Conservation (phyloP, 2,888 invertebrate species). For the Torymus aiolomorphi region DNA sequence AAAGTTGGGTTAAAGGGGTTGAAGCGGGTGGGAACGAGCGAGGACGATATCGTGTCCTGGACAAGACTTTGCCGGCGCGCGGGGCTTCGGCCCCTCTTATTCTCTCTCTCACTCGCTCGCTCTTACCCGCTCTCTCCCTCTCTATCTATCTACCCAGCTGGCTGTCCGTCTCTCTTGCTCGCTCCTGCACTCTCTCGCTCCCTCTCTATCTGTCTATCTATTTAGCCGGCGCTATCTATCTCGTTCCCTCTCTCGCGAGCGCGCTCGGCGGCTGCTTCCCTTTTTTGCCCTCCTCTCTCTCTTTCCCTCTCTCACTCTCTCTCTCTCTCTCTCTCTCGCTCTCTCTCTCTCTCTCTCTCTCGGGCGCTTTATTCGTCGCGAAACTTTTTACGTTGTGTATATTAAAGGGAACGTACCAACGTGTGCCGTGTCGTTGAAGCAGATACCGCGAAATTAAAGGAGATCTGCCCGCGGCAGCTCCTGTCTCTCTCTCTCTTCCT, state of each 20-base stretch:
- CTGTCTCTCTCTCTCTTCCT: background rate
- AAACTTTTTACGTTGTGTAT: conserved; percentile 74
- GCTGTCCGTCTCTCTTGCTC: conserved; percentile 26
- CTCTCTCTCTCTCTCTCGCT: conserved; percentile 52
- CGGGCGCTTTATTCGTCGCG: conserved; percentile 72
- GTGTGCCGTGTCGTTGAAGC: conserved; percentile 67
- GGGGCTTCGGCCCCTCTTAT: conserved; percentile 46
- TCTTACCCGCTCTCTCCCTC: background rate
- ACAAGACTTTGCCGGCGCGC: conserved; percentile 38
- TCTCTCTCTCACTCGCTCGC: conserved; percentile 8
- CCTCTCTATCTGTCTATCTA: conserved; percentile 51
- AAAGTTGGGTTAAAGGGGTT: no score
- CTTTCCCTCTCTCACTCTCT: conserved; percentile 46
- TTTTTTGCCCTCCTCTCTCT: conserved; percentile 41
- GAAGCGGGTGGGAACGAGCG: no score
- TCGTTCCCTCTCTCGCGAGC: conserved; percentile 28
- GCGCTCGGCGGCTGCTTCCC: conserved; percentile 31
- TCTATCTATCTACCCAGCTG: conserved; percentile 35
- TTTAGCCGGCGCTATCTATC: conserved; percentile 43
- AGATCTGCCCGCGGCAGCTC: conserved; percentile 32
- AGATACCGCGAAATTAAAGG: conserved; percentile 70
- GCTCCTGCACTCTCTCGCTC: conserved; percentile 35
- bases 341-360: conserved; percentile 60
- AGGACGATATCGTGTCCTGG: conserved; percentile 23
- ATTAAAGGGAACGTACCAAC: conserved; percentile 72